phyloP scores from a whole-genome alignment of 2,888 invertebrate genomes.

The Drosophila meridiana region DNA sequence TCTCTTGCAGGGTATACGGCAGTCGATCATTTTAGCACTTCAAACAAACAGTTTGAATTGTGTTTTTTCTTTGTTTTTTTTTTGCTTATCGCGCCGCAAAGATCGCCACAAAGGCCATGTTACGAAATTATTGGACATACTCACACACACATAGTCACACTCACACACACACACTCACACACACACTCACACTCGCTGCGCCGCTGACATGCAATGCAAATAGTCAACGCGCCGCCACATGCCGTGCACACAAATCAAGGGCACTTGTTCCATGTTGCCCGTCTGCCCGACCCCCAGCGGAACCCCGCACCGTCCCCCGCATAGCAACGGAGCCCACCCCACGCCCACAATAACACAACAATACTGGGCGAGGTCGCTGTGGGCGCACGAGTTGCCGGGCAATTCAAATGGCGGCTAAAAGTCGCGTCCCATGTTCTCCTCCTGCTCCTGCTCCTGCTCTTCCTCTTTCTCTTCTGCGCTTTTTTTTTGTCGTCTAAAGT shows the following conservation, averaged over 20 bases:
- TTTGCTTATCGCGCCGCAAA: slow-evolving; percentile 67
- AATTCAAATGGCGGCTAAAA: slow-evolving; percentile 76
- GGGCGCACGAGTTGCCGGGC: slow-evolving; percentile 62
- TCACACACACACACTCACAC: background rate
- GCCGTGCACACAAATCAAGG: slow-evolving; percentile 81
- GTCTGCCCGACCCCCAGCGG: background rate
- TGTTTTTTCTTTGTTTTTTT: slow-evolving; percentile 14
- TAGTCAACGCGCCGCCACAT: slow-evolving; percentile 79
- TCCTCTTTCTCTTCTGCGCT: slow-evolving; percentile 3
- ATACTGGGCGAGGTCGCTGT: slow-evolving; percentile 31
- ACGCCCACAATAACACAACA: slow-evolving; percentile 10
- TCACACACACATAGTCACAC: slow-evolving; percentile 37
- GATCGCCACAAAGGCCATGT: slow-evolving; percentile 82
- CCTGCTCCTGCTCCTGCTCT: background rate
- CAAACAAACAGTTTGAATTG: slow-evolving; percentile 1
- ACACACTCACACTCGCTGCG: slow-evolving; percentile 15
- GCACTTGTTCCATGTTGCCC: slow-evolving; percentile 60
- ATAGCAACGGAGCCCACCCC: background rate
- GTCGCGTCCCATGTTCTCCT: slow-evolving; percentile 65
- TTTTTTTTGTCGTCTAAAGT: slow-evolving; percentile 43
- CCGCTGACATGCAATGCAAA: slow-evolving; percentile 75
- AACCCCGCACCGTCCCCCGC: background rate
- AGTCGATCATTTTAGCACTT: slow-evolving; percentile 1
- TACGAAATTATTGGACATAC: slow-evolving; percentile 77
- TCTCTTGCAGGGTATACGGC: slow-evolving; percentile 12